A percentile compares a stretch with the other conserved stretches of the same genome.
Conservation (phyloP, 2,113 vertebrate species). For the Notarius quadriscutis region DNA sequence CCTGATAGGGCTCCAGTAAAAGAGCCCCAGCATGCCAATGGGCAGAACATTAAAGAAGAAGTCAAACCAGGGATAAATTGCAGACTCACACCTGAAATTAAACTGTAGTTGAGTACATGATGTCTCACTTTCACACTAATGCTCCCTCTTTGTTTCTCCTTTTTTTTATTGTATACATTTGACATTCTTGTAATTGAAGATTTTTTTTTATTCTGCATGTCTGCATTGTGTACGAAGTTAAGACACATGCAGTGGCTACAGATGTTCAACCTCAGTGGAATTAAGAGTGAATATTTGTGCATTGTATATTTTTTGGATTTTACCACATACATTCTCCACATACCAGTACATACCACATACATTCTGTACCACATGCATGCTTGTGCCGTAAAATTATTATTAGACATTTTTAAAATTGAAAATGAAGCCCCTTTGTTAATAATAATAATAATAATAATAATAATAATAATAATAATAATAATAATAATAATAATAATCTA, state of each 20-base stretch:
- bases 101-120: conserved; percentile 3
- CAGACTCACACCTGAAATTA: conserved; percentile 30
- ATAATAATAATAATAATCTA: background rate
- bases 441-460: conserved; percentile 7
- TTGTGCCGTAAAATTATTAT: conserved; percentile 9
- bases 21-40: conserved; percentile 17
- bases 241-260: background rate
- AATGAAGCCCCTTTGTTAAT: background rate
- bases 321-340: background rate
- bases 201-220: conserved; percentile 26
- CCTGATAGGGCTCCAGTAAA: background rate
- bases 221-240: background rate
- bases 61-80: background rate
- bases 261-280: background rate
- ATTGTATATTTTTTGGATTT: background rate
- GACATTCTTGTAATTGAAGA: background rate
- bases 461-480: background rate
- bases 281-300: conserved; percentile 7
- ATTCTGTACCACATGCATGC: background rate
- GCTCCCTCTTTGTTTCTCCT: background rate
- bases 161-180: conserved; percentile 16
- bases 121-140: background rate
- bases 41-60: conserved; percentile 29
- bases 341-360: background rate
- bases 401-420: background rate